Conservation (phyloP, 2,113 vertebrate species). For the Heterochromis multidens region DNA sequence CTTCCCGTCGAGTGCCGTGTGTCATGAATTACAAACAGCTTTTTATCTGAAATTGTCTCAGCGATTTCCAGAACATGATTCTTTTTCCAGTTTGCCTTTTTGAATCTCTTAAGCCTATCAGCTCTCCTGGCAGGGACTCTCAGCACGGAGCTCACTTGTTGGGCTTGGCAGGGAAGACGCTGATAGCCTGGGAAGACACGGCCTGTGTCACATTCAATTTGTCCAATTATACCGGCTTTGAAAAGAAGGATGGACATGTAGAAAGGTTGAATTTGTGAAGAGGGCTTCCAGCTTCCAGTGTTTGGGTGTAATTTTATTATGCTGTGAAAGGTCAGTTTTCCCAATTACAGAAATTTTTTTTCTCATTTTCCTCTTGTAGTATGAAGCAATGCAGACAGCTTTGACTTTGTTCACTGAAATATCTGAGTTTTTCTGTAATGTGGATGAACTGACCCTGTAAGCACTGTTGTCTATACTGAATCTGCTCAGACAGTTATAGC, state of each 20-base stretch:
- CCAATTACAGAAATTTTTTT: neutral
- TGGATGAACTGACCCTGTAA: neutral
- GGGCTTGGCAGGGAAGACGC: neutral
- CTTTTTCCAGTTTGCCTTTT: constrained; percentile 3
- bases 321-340: neutral
- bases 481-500: neutral
- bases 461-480: neutral
- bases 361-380: neutral
- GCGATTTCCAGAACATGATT: constrained; percentile 9
- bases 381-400: neutral
- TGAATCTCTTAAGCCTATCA: constrained; percentile 1
- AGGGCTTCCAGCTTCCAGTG: neutral
- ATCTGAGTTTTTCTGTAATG: neutral
- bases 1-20: constrained; percentile 3
- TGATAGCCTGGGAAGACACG: neutral
- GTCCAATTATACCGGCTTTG: neutral
- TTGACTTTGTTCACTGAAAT: neutral
- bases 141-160: neutral
- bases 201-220: neutral
- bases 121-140: neutral
- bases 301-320: neutral
- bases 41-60: constrained; percentile 22
- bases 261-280: neutral
- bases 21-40: constrained; percentile 35
- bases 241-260: neutral